phyloP scores from a whole-genome alignment of 2,113 vertebrate species.

The Callopanchax toddi region DNA sequence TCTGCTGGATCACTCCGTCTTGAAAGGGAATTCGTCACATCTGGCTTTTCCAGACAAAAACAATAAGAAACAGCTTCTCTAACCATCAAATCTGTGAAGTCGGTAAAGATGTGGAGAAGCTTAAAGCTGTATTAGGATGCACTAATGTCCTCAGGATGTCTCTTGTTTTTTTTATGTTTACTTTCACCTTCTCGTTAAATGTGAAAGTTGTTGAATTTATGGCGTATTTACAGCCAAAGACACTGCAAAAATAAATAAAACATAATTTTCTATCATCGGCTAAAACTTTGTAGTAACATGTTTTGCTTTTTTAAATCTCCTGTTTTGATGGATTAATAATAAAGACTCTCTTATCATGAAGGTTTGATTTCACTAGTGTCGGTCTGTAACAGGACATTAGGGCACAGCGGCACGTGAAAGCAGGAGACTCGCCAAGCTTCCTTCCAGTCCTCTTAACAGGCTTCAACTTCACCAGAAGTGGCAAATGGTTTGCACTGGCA shows the following conservation, averaged over 20 bases:
- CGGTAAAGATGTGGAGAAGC: conserved; percentile 51
- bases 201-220: conserved; percentile 22
- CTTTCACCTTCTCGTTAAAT: conserved; percentile 45
- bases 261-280: no score
- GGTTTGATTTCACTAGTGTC: background rate
- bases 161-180: conserved; percentile 49
- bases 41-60: conserved; percentile 61
- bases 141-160: conserved; percentile 13
- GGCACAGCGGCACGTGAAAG: conserved; percentile 17
- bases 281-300: no score
- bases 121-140: conserved; percentile 27
- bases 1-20: conserved; percentile 40
- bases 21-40: conserved; percentile 55
- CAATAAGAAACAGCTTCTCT: conserved; percentile 58
- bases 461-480: conserved; percentile 57
- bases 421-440: conserved; percentile 27
- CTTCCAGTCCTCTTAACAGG: conserved; percentile 50
- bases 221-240: conserved; percentile 18
- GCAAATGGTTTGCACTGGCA: conserved; percentile 66
- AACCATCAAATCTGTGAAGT: conserved; percentile 50
- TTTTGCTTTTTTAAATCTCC: no score
- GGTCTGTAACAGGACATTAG: background rate
- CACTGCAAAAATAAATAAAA: no score
- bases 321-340: background rate
- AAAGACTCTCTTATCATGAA: conserved; percentile 7